Base-by-base conservation (phyloP, 2,888 invertebrate species). In the Hedya salicella region DNA sequence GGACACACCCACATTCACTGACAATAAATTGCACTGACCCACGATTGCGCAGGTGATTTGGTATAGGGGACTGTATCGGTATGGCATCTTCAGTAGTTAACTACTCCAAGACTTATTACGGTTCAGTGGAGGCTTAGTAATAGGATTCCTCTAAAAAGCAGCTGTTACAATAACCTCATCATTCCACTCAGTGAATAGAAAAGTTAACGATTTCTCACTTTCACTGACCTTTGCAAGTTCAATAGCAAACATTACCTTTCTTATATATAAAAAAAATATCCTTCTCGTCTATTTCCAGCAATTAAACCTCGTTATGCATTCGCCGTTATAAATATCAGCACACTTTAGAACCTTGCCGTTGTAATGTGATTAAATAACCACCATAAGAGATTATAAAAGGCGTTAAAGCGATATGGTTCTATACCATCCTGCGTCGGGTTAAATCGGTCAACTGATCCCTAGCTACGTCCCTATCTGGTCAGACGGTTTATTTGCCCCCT, bases 401-500 rank as follows among this genome's bases (percentile, higher is more conserved):
- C 11, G 36, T 36, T 36, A 9, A 36, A 36, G 9, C 36, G 36
- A 36, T 9, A 36, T 25, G 25, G 36, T 36, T 5, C 25, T 25
- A 25, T 25, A 6, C 6, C 25, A 6, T 36, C 36, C 1, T 11
- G 11, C 11, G 2, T 11, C 8, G 36, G 36, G 11, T 46, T 30
- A 52, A 46, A 13, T 19, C 32, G 57, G 32, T 32, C 46, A 57
- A 57, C 17, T 17, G 25, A 32, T 5, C 30, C 3, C 30, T 30
- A 39, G 60, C 49, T 54, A 66, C 66, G 21, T 61, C 66, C 61
- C 54, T 66, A 67, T 50, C 65, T 39, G 56, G 61, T 56, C 63
- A 57, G 50, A 42, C 67, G 70, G 82, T 85, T 86, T 82, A 85
- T 86, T 85, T 82, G 82, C 77, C 77, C 68, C 68, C 78, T 73